Evolutionary conservation across 2,113 vertebrate genomes (phyloP).

Genomic region (Gambusia affinis): DNA sequence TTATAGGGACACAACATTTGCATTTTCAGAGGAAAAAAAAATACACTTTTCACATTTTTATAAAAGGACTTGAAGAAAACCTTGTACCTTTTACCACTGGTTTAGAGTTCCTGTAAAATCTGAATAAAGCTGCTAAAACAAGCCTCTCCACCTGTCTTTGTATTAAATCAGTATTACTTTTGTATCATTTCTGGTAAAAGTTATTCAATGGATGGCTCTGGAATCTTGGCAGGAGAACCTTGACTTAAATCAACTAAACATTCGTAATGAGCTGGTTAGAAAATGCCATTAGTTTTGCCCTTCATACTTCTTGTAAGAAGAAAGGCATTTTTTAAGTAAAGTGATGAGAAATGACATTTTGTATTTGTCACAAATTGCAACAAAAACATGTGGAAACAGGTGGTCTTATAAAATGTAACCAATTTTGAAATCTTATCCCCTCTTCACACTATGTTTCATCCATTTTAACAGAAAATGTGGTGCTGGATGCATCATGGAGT

Average conservation of each 20-base stretch:
- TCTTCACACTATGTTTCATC: not conserved
- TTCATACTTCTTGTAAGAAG: not conserved
- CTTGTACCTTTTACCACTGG: too few species aligned
- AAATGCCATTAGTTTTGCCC: too few species aligned
- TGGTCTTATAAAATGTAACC: not conserved
- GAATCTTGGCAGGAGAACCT: too few species aligned
- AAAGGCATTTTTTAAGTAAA: not conserved
- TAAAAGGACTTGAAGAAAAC: not conserved
- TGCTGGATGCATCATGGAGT: not conserved
- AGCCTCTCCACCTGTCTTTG: too few species aligned
- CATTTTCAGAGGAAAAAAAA: not conserved
- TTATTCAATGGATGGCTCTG: too few species aligned
- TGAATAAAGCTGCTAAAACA: too few species aligned
- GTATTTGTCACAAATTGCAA: not conserved
- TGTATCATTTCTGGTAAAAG: too few species aligned
- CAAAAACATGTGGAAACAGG: not conserved
- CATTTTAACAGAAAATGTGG: too few species aligned
- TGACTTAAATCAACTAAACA: too few species aligned
- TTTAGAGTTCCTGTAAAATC: too few species aligned
- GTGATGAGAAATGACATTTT: not conserved
- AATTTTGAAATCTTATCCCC: not conserved
- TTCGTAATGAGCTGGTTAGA: too few species aligned
- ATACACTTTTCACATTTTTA: not conserved
- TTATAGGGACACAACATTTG: not conserved
- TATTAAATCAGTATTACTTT: too few species aligned